A percentile compares a stretch with the other conserved stretches of the same genome.
Conservation (phyloP, 2,797 vertebrate species). For the Kryptopterus vitreolus region DNA sequence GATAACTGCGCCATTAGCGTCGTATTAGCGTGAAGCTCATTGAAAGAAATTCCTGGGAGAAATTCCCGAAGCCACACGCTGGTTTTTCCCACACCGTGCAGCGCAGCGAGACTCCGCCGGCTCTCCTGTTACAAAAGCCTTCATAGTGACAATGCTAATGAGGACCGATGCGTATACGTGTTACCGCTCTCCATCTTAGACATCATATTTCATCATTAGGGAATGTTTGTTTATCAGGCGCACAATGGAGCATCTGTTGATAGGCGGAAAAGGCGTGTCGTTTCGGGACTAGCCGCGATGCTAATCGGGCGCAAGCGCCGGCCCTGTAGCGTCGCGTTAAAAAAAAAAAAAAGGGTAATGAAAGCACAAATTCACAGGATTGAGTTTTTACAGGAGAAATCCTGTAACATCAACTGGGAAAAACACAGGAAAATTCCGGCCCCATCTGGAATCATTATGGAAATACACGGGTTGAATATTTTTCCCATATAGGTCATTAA, state of each 20-base stretch:
- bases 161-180: slow-evolving; percentile 41
- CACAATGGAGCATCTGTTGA: slow-evolving; percentile 46
- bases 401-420: slow-evolving; percentile 54
- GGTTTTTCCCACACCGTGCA: slow-evolving; percentile 20
- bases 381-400: slow-evolving; percentile 7
- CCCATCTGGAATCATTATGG: slow-evolving; percentile 42
- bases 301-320: slow-evolving; percentile 45
- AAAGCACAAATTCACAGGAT: slow-evolving; percentile 1
- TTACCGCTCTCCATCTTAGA: slow-evolving; percentile 19
- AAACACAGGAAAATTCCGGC: slow-evolving; percentile 40
- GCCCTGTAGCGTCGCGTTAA: slow-evolving; percentile 6
- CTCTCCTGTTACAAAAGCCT: slow-evolving; percentile 29
- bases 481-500: slow-evolving; percentile 22
- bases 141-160: slow-evolving; percentile 48
- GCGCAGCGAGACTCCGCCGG: slow-evolving; percentile 2
- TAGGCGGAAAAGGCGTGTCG: slow-evolving; percentile 26
- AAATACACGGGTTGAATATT: slow-evolving; percentile 32
- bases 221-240: slow-evolving; percentile 52
- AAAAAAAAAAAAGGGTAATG: slow-evolving; percentile 14
- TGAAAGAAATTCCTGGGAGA: slow-evolving; percentile 15
- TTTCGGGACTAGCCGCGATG: slow-evolving; percentile 37
- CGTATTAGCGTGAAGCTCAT: slow-evolving; percentile 26
- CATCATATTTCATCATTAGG: slow-evolving; percentile 50
- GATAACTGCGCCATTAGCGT: slow-evolving; percentile 36
- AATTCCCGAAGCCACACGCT: neutral